These are phyloP conservation scores for Cheilosia grossa DNA, from an alignment of 2,888 invertebrate species.

Conservation along the genomic window DNA sequence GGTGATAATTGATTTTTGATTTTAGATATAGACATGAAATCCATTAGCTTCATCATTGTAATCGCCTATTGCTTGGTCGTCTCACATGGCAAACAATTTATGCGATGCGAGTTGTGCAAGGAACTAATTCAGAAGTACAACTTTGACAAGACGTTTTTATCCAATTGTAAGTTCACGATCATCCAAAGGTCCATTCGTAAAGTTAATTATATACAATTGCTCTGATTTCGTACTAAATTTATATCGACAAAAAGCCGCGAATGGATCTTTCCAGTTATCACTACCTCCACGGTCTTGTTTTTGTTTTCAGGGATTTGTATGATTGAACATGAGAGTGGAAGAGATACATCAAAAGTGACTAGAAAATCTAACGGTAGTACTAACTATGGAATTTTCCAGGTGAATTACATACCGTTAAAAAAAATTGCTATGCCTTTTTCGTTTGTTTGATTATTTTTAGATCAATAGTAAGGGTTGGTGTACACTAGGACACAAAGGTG, in stretches of 20 bases:
- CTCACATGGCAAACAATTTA: constrained; percentile 76
- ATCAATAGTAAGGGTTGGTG: constrained; percentile 89
- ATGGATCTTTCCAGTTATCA: neutral
- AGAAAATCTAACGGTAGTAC: constrained; percentile 85
- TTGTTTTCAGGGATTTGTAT: constrained; percentile 65
- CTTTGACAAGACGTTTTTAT: constrained; percentile 79
- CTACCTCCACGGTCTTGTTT: neutral
- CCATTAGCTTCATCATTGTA: neutral
- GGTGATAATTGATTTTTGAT: neutral
- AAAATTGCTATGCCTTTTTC: neutral
- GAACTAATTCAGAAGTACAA: constrained; percentile 79
- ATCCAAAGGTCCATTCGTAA: neutral
- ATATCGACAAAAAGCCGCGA: too few relatives aligned
- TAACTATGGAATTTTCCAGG: constrained; percentile 85
- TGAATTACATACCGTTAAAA: neutral
- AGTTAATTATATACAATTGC: neutral
- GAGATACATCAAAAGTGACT: constrained; percentile 85
- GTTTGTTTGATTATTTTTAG: constrained; percentile 79
- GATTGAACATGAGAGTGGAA: constrained; percentile 85
- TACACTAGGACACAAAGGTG: constrained; percentile 86
- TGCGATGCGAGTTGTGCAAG: constrained; percentile 80
- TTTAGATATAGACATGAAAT: neutral
- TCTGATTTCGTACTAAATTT: too few relatives aligned
- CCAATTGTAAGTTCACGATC: constrained; percentile 79
- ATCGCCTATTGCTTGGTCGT: neutral